Base-by-base conservation (phyloP, 2,797 vertebrate species). In the Parotocinclus haroldoi region DNA sequence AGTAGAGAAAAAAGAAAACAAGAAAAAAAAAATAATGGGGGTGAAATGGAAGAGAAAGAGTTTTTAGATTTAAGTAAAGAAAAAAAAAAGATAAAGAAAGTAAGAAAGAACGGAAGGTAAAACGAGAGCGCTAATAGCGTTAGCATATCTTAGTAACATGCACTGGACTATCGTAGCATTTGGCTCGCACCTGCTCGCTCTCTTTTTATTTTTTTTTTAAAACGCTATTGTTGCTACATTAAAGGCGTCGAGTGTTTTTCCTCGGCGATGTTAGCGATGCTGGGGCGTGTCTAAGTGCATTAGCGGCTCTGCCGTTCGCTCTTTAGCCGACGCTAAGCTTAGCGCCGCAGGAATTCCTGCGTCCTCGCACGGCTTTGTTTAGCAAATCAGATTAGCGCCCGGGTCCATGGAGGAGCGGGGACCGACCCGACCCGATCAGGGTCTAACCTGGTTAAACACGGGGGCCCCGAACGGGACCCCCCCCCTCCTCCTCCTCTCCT, bases 281-380 rank as follows among this genome's bases (percentile, higher is more conserved):
- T 84, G 70, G 77, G 82, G 87, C 88, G 82, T 84, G 83, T 71
- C 85, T 89, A 89, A 90, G 87, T 80, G 82, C 81, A 89, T 91
- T 88, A 90, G 83, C 82, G 83, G 87, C 86, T 89, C 86, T 91
- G 88, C 74, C 85, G 87, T 86, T 87, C 85, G 79, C 85, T 84
- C 83, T 82, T 64, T 54, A 45, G 39, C 19, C 51, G n/a, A 16
- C 13, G n/a, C 40, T 52, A 10, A 36, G 50, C 39, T 54, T n/a
- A 27, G 72, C 54, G 68, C 62, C 58, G 59, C 66, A 83, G 86
- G 81, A 82, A 76, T 78, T 75, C 73, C 81, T 62, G 36, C 13
- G 54, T 36, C 77, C 80, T 84, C 79, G 71, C 67, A 73, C 64
- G 63, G 86, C 85, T 90, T 91, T 91, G 89, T 91, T 89, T 84